Evolutionary conservation across 2,888 invertebrate genomes (phyloP).

Genomic region (Arrhopalites spinosus): DNA sequence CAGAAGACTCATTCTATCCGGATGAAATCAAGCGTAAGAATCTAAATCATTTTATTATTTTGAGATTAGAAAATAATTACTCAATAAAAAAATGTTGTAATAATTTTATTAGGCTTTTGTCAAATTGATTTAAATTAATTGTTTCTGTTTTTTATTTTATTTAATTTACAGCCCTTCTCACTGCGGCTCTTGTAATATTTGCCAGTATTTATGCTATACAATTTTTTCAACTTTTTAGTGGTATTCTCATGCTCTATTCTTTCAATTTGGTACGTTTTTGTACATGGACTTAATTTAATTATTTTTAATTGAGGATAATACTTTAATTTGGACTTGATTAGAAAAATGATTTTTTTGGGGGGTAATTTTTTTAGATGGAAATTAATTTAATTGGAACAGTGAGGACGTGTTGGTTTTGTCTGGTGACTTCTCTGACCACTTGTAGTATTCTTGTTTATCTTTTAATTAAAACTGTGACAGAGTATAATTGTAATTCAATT

Average conservation of each 20-base stretch:
- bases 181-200: background rate
- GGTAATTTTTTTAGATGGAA: conserved; percentile 18
- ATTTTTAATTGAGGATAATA: too few relatives aligned
- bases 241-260: conserved; percentile 9
- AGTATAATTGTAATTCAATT: background rate
- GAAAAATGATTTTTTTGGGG: too few relatives aligned
- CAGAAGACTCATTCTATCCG: conserved; percentile 16
- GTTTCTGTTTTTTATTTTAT: conserved; percentile 7
- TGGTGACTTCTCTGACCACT: background rate
- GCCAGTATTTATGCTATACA: conserved; percentile 17
- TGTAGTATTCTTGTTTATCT: conserved; percentile 1
- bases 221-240: conserved; percentile 10
- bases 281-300: too few relatives aligned
- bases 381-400: conserved; percentile 19
- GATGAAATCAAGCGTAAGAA: conserved; percentile 13
- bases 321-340: too few relatives aligned
- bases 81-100: too few relatives aligned
- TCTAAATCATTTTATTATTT: too few relatives aligned
- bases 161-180: conserved; percentile 15
- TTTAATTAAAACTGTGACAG: background rate
- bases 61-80: too few relatives aligned
- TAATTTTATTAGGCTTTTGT: too few relatives aligned
- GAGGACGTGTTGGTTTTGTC: conserved; percentile 13
- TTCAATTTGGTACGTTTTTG: conserved; percentile 15
- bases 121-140: too few relatives aligned